Conservation (phyloP, 2,797 vertebrate genomes). For the Lithobates pipiens region DNA sequence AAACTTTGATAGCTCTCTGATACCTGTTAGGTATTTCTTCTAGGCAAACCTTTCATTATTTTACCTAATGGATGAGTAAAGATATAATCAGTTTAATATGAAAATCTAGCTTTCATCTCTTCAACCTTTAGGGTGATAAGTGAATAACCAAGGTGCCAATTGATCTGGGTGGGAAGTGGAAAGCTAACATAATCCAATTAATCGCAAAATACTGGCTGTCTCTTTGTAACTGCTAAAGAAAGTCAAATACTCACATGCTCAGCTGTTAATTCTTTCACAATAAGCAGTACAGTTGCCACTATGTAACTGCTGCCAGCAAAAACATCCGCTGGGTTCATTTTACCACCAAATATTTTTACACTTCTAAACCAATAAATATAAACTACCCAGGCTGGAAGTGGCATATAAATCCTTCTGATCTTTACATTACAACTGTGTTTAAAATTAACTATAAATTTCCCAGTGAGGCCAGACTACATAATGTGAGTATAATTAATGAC, state of each 20-base stretch:
- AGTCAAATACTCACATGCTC: slow-evolving; percentile 65
- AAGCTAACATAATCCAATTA: slow-evolving; percentile 72
- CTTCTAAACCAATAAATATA: slow-evolving; percentile 69
- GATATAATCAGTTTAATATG: neutral
- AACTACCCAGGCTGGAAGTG: slow-evolving; percentile 63
- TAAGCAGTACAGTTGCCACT: slow-evolving; percentile 67
- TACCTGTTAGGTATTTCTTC: neutral
- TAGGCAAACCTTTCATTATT: neutral
- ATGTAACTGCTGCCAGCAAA: slow-evolving; percentile 68
- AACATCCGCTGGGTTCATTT: slow-evolving; percentile 72
- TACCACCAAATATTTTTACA: slow-evolving; percentile 71
- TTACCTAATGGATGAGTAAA: neutral
- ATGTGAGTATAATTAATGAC: slow-evolving; percentile 14
- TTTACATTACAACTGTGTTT: neutral
- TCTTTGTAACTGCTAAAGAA: slow-evolving; percentile 62
- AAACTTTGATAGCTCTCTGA: neutral
- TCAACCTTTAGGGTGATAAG: slow-evolving; percentile 60
- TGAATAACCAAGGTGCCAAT: slow-evolving; percentile 63
- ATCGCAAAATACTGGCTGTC: slow-evolving; percentile 65
- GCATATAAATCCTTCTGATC: neutral
- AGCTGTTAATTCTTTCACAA: slow-evolving; percentile 72
- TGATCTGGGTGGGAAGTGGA: slow-evolving; percentile 72
- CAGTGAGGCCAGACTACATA: slow-evolving; percentile 1
- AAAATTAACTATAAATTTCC: slow-evolving; percentile 21
- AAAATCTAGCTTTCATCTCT: slow-evolving; percentile 49